Conservation (phyloP, 2,888 invertebrate genomes). For the Dryadula phaetusa region DNA sequence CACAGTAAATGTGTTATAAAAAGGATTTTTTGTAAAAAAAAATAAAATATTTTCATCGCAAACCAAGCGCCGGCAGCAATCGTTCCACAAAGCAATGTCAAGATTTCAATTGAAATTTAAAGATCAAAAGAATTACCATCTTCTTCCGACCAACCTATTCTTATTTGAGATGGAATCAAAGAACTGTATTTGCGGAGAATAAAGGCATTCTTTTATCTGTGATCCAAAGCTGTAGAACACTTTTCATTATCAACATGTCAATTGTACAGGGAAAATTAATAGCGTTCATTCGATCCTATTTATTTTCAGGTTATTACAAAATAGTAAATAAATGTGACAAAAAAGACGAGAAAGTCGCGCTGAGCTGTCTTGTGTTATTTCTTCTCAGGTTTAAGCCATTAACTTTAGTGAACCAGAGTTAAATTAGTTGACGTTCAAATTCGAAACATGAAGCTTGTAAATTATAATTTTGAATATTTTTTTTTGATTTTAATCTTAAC, state of each 20-base stretch:
- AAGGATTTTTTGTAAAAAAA: conserved; percentile 16
- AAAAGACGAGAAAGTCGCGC: too few relatives aligned
- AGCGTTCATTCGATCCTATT: conserved; percentile 3
- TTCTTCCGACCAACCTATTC: conserved; percentile 44
- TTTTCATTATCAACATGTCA: conserved; percentile 29
- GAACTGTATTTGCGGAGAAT: conserved; percentile 42
- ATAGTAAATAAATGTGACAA: background rate
- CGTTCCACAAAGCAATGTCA: conserved; percentile 43
- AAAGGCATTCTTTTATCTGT: conserved; percentile 35
- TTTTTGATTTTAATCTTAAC: too few relatives aligned
- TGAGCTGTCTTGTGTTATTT: too few relatives aligned
- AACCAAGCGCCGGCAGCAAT: conserved; percentile 34
- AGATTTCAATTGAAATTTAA: conserved; percentile 46
- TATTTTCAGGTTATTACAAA: background rate
- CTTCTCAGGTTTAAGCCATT: too few relatives aligned
- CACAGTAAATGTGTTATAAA: conserved; percentile 13
- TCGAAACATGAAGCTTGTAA: too few relatives aligned
- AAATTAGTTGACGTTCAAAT: too few relatives aligned
- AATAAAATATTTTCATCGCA: conserved; percentile 18
- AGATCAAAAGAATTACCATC: conserved; percentile 48
- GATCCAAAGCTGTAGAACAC: conserved; percentile 27
- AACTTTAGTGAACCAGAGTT: too few relatives aligned
- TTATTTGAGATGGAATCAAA: conserved; percentile 42
- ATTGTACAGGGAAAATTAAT: conserved; percentile 15
- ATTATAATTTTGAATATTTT: too few relatives aligned